Conservation (phyloP, 2,888 invertebrate species). For the Doris montereyensis region DNA sequence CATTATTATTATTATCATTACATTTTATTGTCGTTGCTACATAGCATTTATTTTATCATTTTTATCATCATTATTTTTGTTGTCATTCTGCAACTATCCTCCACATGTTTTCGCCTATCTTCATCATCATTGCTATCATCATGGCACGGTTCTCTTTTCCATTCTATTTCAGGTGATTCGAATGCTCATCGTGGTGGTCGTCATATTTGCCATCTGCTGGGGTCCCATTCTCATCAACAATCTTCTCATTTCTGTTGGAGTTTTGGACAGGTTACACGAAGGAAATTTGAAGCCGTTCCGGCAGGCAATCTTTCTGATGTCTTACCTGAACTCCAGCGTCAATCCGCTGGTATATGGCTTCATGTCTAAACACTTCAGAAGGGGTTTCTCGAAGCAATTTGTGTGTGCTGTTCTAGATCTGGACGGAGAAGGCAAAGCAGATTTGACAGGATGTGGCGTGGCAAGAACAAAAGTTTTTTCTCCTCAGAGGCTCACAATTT, state of each 20-base stretch:
- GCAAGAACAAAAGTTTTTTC: background rate
- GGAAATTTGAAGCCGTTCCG: constrained; percentile 78
- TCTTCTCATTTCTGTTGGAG: constrained; percentile 78
- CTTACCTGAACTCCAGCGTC: constrained; percentile 83
- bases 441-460: background rate
- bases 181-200: constrained; percentile 82
- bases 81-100: too few relatives aligned
- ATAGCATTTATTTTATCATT: too few relatives aligned
- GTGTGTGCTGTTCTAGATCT: constrained; percentile 47
- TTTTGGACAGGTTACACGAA: constrained; percentile 75
- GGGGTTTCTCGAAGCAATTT: constrained; percentile 67
- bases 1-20: too few relatives aligned
- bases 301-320: constrained; percentile 79
- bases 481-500: too few relatives aligned
- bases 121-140: too few relatives aligned
- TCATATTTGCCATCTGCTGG: constrained; percentile 82
- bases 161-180: constrained; percentile 78
- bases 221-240: constrained; percentile 80
- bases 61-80: too few relatives aligned
- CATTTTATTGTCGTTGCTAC: too few relatives aligned
- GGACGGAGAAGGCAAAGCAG: constrained; percentile 22
- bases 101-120: too few relatives aligned
- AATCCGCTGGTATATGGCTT: constrained; percentile 84
- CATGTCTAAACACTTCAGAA: constrained; percentile 82
- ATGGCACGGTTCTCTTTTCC: too few relatives aligned